Conservation (phyloP, 2,797 vertebrate genomes). For the Lithobates pipiens region DNA sequence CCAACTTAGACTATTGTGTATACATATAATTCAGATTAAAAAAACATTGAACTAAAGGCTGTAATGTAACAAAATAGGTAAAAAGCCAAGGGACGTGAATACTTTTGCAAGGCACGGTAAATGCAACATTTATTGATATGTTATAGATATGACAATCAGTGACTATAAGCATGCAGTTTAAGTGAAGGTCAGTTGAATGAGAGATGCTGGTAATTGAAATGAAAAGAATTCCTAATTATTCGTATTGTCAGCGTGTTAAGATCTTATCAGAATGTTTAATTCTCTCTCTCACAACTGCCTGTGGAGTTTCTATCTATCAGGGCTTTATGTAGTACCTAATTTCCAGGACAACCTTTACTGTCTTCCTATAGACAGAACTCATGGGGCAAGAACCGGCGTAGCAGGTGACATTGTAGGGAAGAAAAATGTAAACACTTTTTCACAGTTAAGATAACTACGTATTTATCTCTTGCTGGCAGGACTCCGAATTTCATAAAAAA, state of each 20-base stretch:
- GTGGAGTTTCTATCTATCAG: constrained; percentile 14
- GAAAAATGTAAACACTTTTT: background rate
- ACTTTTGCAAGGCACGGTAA: too few relatives aligned
- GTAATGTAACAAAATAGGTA: too few relatives aligned
- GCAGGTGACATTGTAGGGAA: constrained; percentile 14
- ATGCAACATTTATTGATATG: too few relatives aligned
- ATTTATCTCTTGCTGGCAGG: constrained; percentile 18
- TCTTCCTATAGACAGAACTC: constrained; percentile 9
- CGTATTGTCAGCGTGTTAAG: constrained; percentile 1
- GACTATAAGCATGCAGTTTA: too few relatives aligned
- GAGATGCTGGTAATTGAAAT: constrained; percentile 4
- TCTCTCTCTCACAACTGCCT: constrained; percentile 1
- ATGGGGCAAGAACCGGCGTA: background rate
- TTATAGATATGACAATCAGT: too few relatives aligned
- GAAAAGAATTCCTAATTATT: constrained; percentile 17
- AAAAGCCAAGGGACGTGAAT: too few relatives aligned
- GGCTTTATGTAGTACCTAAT: constrained; percentile 28
- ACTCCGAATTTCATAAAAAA: background rate
- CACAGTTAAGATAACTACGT: background rate
- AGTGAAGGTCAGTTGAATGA: background rate
- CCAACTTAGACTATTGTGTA: too few relatives aligned
- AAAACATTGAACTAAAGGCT: too few relatives aligned
- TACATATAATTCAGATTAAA: too few relatives aligned
- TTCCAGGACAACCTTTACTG: background rate
- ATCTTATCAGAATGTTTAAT: constrained; percentile 18